phyloP scores from a whole-genome alignment of 2,113 vertebrate genomes.

The Ceuthmochares aereus region DNA sequence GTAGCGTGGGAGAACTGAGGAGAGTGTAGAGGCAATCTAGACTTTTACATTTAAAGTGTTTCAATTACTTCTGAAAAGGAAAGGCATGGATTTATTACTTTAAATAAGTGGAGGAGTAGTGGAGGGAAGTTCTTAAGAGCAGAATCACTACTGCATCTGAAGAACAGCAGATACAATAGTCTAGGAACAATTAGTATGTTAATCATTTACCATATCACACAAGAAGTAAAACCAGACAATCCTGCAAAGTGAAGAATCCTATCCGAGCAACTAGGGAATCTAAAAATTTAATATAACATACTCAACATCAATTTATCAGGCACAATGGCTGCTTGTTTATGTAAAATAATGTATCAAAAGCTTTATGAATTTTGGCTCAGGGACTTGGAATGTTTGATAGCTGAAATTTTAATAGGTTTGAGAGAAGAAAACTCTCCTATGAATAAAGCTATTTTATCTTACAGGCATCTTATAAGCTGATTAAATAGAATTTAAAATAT shows the following conservation, averaged over 20 bases:
- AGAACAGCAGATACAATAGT: background rate
- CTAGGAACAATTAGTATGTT: background rate
- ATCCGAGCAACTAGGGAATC: background rate
- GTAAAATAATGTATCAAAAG: constrained; percentile 25
- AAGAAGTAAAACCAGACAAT: background rate
- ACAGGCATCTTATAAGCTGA: constrained; percentile 16
- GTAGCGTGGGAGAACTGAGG: background rate
- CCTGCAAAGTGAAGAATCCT: background rate
- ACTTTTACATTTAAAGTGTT: background rate
- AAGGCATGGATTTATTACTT: background rate
- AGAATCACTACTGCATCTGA: background rate
- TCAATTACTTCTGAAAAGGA: constrained; percentile 3
- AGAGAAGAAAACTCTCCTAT: background rate
- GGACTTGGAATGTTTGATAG: background rate
- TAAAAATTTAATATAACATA: background rate
- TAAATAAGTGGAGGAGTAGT: background rate
- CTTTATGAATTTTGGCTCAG: constrained; percentile 4
- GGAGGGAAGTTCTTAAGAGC: background rate
- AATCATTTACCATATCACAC: background rate
- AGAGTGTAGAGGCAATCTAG: background rate
- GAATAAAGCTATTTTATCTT: constrained; percentile 11
- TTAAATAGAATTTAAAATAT: constrained; percentile 11
- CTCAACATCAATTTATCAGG: background rate
- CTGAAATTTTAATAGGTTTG: constrained; percentile 33
- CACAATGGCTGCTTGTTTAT: background rate